Conservation (phyloP, 2,797 vertebrate genomes). For the Dermochelys coriacea region DNA sequence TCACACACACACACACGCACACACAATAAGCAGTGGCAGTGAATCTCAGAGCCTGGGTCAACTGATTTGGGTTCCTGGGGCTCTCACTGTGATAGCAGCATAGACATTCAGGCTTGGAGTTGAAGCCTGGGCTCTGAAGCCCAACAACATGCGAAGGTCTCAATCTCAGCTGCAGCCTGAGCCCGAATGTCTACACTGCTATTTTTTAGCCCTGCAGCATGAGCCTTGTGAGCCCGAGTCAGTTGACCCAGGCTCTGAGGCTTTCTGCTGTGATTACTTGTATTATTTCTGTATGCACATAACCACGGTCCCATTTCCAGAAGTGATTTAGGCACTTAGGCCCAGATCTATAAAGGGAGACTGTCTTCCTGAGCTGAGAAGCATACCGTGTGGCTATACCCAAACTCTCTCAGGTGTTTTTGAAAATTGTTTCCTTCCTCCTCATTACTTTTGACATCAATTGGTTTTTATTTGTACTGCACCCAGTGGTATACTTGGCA, state of each 20-base stretch:
- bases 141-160: not conserved
- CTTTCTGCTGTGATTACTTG: not conserved
- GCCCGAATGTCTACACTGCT: not conserved
- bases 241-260: not conserved
- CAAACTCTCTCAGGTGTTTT: too few relatives aligned
- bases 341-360: not conserved
- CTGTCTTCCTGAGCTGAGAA: not conserved
- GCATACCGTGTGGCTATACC: not conserved
- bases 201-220: not conserved
- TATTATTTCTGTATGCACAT: not conserved
- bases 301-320: not conserved
- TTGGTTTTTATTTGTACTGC: not conserved
- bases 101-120: not conserved
- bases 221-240: not conserved
- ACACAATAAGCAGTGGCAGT: too few relatives aligned
- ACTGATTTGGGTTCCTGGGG: too few relatives aligned
- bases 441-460: not conserved
- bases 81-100: not conserved
- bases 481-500: not conserved
- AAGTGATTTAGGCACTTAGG: not conserved
- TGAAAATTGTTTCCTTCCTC: not conserved
- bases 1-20: too few relatives aligned
- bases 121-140: not conserved
- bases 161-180: not conserved
- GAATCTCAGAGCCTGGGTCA: too few relatives aligned